These are phyloP conservation scores for Morus bassanus DNA, from an alignment of 2,797 vertebrate species.

Conservation along the genomic window DNA sequence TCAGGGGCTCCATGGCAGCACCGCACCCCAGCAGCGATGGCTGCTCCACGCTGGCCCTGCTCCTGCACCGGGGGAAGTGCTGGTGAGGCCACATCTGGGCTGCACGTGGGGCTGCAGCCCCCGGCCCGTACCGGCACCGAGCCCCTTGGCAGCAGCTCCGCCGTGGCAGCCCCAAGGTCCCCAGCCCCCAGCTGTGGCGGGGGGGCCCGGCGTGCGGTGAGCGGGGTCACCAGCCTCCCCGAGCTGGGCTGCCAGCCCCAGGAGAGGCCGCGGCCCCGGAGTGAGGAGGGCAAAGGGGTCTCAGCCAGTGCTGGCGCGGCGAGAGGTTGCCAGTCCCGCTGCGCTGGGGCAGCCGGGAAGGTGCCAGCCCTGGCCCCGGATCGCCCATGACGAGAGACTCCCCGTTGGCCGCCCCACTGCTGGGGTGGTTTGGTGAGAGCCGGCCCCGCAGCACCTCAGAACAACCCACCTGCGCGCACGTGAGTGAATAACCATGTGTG, in stretches of 20 bases:
- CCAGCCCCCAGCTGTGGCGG: neutral
- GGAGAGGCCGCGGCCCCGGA: neutral
- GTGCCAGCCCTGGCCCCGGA: neutral
- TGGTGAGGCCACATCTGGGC: too few species aligned
- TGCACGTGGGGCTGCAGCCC: too few species aligned
- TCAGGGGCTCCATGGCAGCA: too few species aligned
- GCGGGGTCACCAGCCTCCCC: neutral
- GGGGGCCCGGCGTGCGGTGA: neutral
- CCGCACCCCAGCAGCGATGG: neutral
- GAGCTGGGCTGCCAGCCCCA: neutral
- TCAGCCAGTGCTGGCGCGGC: neutral
- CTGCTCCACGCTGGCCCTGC: neutral
- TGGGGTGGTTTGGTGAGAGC: neutral
- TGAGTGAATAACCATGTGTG: neutral
- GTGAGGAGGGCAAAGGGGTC: neutral
- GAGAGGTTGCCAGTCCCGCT: too few species aligned
- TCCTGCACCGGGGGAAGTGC: neutral
- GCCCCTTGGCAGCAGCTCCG: neutral
- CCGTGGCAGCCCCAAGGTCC: neutral
- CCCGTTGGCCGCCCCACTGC: neutral
- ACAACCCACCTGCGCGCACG: neutral
- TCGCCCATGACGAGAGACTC: neutral
- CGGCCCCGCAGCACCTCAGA: neutral
- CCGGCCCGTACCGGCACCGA: accelerated
- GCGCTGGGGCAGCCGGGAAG: neutral